phyloP scores from a whole-genome alignment of 2,888 invertebrate species.

The Drosophila austrosaltans region DNA sequence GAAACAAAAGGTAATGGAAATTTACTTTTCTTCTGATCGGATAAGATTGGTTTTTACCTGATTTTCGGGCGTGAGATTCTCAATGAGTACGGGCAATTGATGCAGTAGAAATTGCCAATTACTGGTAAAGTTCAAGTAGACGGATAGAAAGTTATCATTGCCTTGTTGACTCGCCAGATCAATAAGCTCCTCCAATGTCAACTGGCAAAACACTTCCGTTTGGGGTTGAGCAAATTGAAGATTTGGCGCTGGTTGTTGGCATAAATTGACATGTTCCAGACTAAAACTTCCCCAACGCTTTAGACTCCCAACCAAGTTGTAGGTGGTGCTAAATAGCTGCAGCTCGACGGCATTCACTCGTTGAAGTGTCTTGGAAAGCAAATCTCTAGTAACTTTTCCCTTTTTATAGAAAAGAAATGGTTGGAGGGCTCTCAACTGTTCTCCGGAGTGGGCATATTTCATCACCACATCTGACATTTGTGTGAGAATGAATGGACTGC shows the following conservation, averaged over 20 bases:
- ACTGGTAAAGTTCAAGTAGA: conserved; percentile 81
- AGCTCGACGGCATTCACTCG: conserved; percentile 40
- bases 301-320: conserved; percentile 72
- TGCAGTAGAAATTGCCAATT: conserved; percentile 66
- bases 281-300: conserved; percentile 74
- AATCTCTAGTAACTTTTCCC: conserved; percentile 67
- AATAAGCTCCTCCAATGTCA: conserved; percentile 80
- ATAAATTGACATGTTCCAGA: conserved; percentile 75
- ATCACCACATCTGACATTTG: conserved; percentile 81
- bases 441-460: conserved; percentile 77
- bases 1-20: neutral
- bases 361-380: conserved; percentile 65
- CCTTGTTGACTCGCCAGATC: conserved; percentile 69
- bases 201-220: conserved; percentile 63
- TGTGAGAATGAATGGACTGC: conserved; percentile 81
- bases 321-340: conserved; percentile 70
- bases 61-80: conserved; percentile 77
- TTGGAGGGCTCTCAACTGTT: conserved; percentile 71
- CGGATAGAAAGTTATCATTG: conserved; percentile 74
- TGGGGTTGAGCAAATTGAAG: conserved; percentile 47
- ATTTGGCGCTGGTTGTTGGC: conserved; percentile 53
- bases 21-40: neutral
- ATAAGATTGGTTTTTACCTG: conserved; percentile 56
- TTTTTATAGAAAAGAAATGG: conserved; percentile 82
- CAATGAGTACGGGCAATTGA: conserved; percentile 81